These are phyloP conservation scores for Clistopyga incitator DNA, from an alignment of 2,888 invertebrate genomes.

Conservation along the genomic window DNA sequence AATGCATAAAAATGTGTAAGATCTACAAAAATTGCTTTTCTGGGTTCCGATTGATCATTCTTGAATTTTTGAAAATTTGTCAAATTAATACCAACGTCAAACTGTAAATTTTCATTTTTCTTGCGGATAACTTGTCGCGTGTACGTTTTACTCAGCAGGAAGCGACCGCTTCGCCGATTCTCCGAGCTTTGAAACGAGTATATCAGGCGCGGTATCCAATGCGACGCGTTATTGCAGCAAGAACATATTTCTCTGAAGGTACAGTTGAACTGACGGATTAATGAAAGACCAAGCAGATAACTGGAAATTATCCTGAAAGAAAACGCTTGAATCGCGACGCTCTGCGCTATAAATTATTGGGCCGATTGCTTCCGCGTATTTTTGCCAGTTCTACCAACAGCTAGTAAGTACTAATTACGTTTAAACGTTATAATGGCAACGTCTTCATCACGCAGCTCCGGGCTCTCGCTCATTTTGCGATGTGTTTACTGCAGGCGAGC, in stretches of 20 bases:
- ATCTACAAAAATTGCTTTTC: too few species aligned
- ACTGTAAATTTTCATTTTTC: too few species aligned
- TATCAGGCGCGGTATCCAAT: not conserved
- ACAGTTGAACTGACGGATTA: not conserved
- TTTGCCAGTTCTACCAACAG: not conserved
- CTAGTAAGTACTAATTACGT: slow-evolving; percentile 20
- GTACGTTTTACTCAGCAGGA: not conserved
- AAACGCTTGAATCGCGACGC: not conserved
- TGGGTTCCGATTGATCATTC: too few species aligned
- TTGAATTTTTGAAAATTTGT: too few species aligned
- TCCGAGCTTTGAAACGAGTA: not conserved
- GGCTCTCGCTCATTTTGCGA: not conserved
- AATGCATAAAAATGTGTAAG: too few species aligned
- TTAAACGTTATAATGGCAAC: not conserved
- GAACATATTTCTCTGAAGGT: not conserved
- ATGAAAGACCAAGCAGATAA: not conserved
- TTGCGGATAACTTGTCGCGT: too few species aligned
- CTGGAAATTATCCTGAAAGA: slow-evolving; percentile 18
- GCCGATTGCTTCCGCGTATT: not conserved
- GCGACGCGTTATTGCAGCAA: not conserved
- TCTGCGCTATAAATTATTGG: not conserved
- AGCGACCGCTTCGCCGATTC: not conserved
- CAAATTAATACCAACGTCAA: too few species aligned
- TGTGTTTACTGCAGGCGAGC: not conserved
- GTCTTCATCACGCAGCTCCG: not conserved